Evolutionary conservation across 2,113 vertebrate species (phyloP), one percentile per base, ranked within the genome.

Genomic region (Charadrius vociferus): DNA sequence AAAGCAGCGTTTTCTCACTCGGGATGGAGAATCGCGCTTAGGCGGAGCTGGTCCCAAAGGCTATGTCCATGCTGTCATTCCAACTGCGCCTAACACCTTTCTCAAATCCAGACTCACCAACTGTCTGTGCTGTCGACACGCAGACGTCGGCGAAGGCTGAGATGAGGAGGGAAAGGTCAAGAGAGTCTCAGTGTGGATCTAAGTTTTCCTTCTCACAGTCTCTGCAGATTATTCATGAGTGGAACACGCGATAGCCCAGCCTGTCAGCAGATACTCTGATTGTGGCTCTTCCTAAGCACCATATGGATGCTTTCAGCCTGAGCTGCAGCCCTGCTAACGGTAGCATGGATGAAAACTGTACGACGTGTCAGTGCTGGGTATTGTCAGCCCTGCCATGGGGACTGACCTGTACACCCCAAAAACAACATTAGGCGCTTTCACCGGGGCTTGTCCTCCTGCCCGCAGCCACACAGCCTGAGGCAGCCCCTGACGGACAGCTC

Each of bases 181-280:
- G 84, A 2, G 5, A 87, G 81, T 90, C 90, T 88, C 15, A 1
- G 62, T 13, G 87, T 22, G 90, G 96, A 94, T 95, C 74, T 85
- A 94, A 95, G 93, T 70, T 96, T 95, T 95, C 95, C 96, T 95
- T 96, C 95, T 96, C 95, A 32, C 96, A 81, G 92, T 62, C 93
- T 88, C 96, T 95, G 93, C 62, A 9, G 96, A 97, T 97, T 97
- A 96, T 97, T 96, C 95, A 97, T 97, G 96, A 96, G 93, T 66
- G 63, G 95, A 95, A 29, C 66, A 88, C 74, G 96, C 89, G 96
- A 96, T 93, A 97, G 96, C 96, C 93, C 96, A 93, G 92, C 96
- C 96, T 97, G 96, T 97, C 96, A 95, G 96, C 96, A 92, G 96
- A 95, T 95, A 90, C 95, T 95, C 93, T 94, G 96, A 97, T 82